Base-by-base conservation (phyloP, 2,888 invertebrate genomes). In the Mayetiola destructor region DNA sequence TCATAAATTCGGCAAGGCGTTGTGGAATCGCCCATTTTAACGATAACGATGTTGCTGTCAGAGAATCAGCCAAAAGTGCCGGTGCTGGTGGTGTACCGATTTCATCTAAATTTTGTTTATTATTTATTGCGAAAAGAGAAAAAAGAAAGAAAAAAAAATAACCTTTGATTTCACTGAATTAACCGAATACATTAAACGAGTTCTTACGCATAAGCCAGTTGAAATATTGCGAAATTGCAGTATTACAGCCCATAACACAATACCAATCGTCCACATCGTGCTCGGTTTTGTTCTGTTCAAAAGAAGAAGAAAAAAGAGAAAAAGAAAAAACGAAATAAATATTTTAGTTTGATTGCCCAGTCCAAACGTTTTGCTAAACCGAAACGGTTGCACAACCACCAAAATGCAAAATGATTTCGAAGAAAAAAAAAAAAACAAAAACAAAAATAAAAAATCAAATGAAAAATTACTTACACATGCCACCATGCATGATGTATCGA, bases 191-290 rank as follows among this genome's bases (percentile, higher is more conserved):
- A 40, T 18, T 18, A 16, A 40, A 40, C 18, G 2, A 18, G 16
- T 8, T 32, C 55, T 64, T 70, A 84, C 84, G 81, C 79, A 78
- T 78, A 59, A 88, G 71, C 66, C 80, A 78, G 65, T 83, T 80
- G 64, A 82, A 82, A 69, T 88, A 88, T 58, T 80, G 77, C 64
- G 82, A 83, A 56, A 88, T 73, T 55, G 88, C 89, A 66, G 84
- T 83, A 67, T 85, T 85, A 69, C 90, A 90, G 57, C 89, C 88
- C 74, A 85, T 81, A 30, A 85, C 82, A 67, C 88, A 88, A 67
- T 85, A 85, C 18, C 86, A 72, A 67, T 83, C 82, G 65, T 83
- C 78, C 2, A 82, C 79, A 63, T 82, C 76, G 63, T 81, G 81
- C 59, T 80, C 77, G 16, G 82, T 82, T 61, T 80, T 82, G 70